Base-by-base conservation (phyloP, 2,797 vertebrate species). In the Danio kyathit region DNA sequence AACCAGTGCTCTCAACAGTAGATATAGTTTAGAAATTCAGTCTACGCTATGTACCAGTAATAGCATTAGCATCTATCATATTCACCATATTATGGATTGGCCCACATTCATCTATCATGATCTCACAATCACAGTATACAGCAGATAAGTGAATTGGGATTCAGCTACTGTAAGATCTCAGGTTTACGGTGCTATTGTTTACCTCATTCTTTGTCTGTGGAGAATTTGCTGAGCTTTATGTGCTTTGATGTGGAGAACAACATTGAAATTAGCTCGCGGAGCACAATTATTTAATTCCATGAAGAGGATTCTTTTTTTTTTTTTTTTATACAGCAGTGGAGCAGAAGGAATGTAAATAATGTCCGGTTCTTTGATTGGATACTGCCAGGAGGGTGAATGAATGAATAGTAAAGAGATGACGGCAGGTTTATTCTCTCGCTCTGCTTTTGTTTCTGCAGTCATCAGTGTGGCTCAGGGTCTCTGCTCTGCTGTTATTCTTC, bases 311-410 rank as follows among this genome's bases (percentile, higher is more conserved):
- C n/a, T 1, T 66, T 54, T 65, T 56, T 44, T 29, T 29, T 29
- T 29, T 29, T 29, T 29, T 29, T 29, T 1, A 29, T 56, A 41
- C 29, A 74, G 21, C 44, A 38, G 54, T 21, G 11, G 49, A 67
- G 63, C 52, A 4, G 16, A 29, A 69, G 76, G 64, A 59, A 78
- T 69, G 64, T 56, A 67, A 67, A 77, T 54, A 67, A 77, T 48
- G 52, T 59, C 75, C 52, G 12, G 43, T 59, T 67, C 52, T 69
- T 57, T 69, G 52, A 77, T 67, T 59, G 40, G 8, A 57, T 67
- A 59, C 43, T 59, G 44, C 52, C 59, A 43, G 64, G 19, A 66
- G 63, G 49, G 13, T 0, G 11, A 78, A 41, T 59, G 21, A 59
- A 78, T 48, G 54, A 56, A 66, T 44, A 66, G n/a, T 0, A 13